Evolutionary conservation across 2,797 vertebrate species (phyloP), one percentile per base, ranked within the genome.

Genomic region (Halcyon badia): DNA sequence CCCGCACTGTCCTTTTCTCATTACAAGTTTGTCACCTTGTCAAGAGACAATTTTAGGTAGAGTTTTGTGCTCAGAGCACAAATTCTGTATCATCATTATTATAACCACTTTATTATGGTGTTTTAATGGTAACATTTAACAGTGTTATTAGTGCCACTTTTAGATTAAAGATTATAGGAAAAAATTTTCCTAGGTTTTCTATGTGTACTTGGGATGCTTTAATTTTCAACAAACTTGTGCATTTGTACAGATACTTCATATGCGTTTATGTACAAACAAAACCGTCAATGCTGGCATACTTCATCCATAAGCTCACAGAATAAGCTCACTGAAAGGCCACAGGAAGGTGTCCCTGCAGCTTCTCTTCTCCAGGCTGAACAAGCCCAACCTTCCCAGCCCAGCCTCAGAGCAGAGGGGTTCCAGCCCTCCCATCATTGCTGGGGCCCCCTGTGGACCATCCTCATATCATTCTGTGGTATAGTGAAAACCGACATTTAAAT

Each of bases 191-290:
- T 5, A 3, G 4, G 3, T 87, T 68, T 51, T 9, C 21, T 14
- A 12, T 10, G 6, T 24, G 1, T 15, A 56, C 60, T 87, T 62
- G 7, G 11, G 26, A 33, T 44, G 35, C 2, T 68, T 72, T 51
- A 7, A 9, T 54, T 75, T 83, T 71, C 48, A 62, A 35, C 9
- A 37, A 8, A 31, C 65, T 10, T 31, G 20, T 26, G 44, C 61
- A 69, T 7, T 37, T 73, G 12, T 52, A 9, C 10, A 42, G 33
- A 22, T 5, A 22, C 5, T 3, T 26, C 10, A 6, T 1, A 0
- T 2, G 8, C 11, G 17, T 41, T 9, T 1, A 1, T 0, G 1
- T 5, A 33, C 11, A 21, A 22, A 42, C 9, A 35, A 9, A 33
- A 24, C 21, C 31, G 66, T 42, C 26, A 66, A 24, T 0, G 0